These are phyloP conservation scores for Chironomus tentans DNA, from an alignment of 2,888 invertebrate species.

Conservation along the genomic window DNA sequence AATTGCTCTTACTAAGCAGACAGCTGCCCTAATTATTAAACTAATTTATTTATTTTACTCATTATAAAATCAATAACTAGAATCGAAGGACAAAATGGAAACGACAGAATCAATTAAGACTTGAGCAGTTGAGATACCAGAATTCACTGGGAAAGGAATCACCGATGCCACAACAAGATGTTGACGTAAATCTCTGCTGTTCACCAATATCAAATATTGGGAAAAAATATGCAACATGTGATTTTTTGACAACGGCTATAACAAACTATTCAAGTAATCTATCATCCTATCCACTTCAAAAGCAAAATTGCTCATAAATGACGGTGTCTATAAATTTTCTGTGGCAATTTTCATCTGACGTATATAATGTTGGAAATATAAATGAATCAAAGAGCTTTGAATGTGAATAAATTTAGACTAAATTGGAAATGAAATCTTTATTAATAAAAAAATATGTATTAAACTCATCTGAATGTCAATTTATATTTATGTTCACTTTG, in stretches of 20 bases:
- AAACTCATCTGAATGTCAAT: too few species aligned
- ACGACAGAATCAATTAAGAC: constrained; percentile 74
- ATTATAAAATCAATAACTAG: constrained; percentile 32
- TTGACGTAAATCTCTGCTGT: constrained; percentile 14
- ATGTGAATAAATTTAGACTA: constrained; percentile 17
- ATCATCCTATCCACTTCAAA: neutral
- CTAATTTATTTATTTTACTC: neutral
- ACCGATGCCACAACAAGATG: neutral
- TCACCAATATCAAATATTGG: neutral
- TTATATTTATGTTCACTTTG: too few species aligned
- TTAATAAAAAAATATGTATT: neutral
- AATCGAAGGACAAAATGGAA: constrained; percentile 53
- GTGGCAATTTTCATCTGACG: neutral
- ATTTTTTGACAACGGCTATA: constrained; percentile 11
- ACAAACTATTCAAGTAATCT: neutral
- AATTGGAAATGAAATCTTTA: neutral
- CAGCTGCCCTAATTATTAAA: too few species aligned
- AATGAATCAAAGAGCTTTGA: constrained; percentile 12
- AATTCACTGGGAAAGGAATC: constrained; percentile 64
- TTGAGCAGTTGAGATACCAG: constrained; percentile 79
- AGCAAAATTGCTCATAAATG: constrained; percentile 25
- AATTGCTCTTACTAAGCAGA: too few species aligned
- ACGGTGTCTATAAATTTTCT: constrained; percentile 1
- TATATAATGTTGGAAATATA: neutral
- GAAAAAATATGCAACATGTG: constrained; percentile 12